These are phyloP conservation scores for Drosophila miranda DNA, from an alignment of 1,140 invertebrate genomes.

Conservation along the genomic window DNA sequence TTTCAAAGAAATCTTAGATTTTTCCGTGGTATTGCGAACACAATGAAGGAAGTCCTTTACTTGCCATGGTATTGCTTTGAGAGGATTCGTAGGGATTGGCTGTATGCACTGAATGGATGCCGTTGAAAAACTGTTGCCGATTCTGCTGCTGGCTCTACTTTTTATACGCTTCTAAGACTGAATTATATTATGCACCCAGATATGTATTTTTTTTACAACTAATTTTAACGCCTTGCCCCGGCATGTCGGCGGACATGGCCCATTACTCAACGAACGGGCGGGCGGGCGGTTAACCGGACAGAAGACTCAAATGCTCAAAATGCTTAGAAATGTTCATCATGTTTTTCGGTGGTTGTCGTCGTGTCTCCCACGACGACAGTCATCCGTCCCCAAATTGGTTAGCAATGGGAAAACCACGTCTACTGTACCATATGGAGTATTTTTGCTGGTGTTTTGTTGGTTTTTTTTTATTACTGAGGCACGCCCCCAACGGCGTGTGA, in stretches of 20 bases:
- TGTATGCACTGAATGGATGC: slow-evolving; percentile 40
- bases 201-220: slow-evolving; percentile 51
- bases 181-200: slow-evolving; percentile 32
- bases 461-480: slow-evolving; percentile 32
- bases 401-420: slow-evolving; percentile 47
- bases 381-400: slow-evolving; percentile 40
- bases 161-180: slow-evolving; percentile 58
- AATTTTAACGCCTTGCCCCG: slow-evolving; percentile 50
- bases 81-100: not conserved
- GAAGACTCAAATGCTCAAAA: slow-evolving; percentile 13
- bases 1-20: not conserved
- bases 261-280: slow-evolving; percentile 54
- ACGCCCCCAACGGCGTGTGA: slow-evolving; percentile 45
- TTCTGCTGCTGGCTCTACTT: slow-evolving; percentile 20
- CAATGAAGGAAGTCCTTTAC: not conserved
- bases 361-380: slow-evolving; percentile 27
- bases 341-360: slow-evolving; percentile 18
- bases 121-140: slow-evolving; percentile 47
- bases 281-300: not conserved
- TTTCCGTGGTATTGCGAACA: not conserved
- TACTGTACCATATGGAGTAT: slow-evolving; percentile 12
- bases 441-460: slow-evolving; percentile 14
- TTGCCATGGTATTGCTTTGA: not conserved
- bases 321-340: slow-evolving; percentile 14
- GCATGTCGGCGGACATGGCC: slow-evolving; percentile 54